phyloP scores from a whole-genome alignment of 2,888 invertebrate genomes.

The Andrena haemorrhoa region DNA sequence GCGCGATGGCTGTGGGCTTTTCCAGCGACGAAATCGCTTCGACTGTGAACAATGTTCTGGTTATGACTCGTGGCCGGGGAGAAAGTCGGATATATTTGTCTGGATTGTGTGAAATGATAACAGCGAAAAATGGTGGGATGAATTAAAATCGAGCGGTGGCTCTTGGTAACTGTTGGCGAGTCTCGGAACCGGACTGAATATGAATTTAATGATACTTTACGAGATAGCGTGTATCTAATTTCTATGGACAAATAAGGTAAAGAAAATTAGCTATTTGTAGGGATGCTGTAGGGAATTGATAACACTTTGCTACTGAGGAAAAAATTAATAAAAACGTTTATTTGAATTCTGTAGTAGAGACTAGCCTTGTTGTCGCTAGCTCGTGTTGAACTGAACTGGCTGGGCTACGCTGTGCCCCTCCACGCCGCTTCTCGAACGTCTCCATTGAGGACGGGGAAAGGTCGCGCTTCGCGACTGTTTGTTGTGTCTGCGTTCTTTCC shows the following conservation, averaged over 20 bases:
- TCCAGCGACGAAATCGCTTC: constrained; percentile 10
- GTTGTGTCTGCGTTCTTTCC: too few species aligned
- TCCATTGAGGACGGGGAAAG: too few species aligned
- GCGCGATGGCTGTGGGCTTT: constrained; percentile 9
- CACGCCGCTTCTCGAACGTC: too few species aligned
- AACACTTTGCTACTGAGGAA: too few species aligned
- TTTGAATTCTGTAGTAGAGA: too few species aligned
- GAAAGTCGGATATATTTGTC: not conserved
- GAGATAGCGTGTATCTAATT: not conserved
- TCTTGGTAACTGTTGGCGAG: not conserved
- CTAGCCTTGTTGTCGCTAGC: too few species aligned
- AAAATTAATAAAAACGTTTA: too few species aligned
- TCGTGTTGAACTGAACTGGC: too few species aligned
- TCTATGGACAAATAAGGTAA: not conserved
- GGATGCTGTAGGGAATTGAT: too few species aligned
- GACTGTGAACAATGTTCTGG: not conserved
- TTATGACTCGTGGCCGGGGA: not conserved
- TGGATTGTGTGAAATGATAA: not conserved
- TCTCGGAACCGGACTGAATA: not conserved
- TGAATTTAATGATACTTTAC: not conserved
- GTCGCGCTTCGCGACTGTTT: too few species aligned
- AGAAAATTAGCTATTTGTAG: not conserved
- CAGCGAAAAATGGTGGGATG: not conserved
- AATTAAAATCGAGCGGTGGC: not conserved
- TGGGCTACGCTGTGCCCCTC: too few species aligned